These are phyloP conservation scores for Agelastica alni DNA, from an alignment of 2,888 invertebrate species.

Conservation along the genomic window DNA sequence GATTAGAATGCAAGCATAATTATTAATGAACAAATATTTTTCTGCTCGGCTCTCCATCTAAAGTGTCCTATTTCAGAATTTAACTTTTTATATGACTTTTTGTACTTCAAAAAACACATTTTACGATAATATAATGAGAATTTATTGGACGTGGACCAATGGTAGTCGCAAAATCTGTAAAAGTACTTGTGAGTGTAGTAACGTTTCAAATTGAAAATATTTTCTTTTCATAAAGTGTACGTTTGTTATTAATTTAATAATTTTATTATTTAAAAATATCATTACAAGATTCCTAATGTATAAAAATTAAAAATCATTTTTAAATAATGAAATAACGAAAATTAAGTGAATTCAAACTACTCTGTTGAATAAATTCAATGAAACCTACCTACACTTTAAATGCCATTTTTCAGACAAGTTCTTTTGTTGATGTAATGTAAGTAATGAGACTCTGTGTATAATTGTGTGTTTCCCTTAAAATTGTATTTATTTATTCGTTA, in stretches of 20 bases:
- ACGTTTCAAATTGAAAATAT: too few relatives aligned
- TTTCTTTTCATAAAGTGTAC: constrained; percentile 3
- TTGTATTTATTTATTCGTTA: too few relatives aligned
- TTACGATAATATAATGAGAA: constrained; percentile 28
- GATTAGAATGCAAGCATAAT: too few relatives aligned
- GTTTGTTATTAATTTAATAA: too few relatives aligned
- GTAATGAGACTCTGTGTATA: neutral
- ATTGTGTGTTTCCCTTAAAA: neutral
- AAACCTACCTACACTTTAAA: too few relatives aligned
- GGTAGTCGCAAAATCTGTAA: constrained; percentile 6
- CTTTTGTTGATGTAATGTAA: neutral
- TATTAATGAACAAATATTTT: neutral
- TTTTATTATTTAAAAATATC: too few relatives aligned
- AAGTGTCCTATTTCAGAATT: constrained; percentile 41
- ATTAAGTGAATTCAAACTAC: too few relatives aligned
- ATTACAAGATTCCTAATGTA: too few relatives aligned
- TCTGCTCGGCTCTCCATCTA: neutral
- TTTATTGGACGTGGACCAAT: constrained; percentile 32
- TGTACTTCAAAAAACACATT: constrained; percentile 34
- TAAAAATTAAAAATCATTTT: too few relatives aligned
- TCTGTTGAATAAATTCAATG: too few relatives aligned
- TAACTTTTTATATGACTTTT: constrained; percentile 40
- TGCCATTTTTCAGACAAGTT: too few relatives aligned
- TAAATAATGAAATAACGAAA: too few relatives aligned
- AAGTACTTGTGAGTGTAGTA: neutral